A percentile compares a stretch with the other conserved stretches of the same genome.
These are phyloP conservation scores for Eupeodes corollae DNA, from an alignment of 1,140 invertebrate genomes.

Conservation along the genomic window DNA sequence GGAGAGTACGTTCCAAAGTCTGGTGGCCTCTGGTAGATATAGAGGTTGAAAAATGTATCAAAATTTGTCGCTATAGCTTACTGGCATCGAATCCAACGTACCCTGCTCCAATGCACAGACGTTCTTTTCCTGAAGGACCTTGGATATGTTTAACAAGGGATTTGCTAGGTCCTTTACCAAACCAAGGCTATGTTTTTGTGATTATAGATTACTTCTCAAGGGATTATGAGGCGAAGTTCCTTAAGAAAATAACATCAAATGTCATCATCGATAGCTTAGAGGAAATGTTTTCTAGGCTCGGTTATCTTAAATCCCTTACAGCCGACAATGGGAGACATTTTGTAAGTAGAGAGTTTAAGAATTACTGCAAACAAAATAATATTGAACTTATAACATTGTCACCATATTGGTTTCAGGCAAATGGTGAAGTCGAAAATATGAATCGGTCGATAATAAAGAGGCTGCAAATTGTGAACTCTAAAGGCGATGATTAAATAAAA, in stretches of 20 bases:
- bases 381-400: background rate
- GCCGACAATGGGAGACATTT: conserved; percentile 1
- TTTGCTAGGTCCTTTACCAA: conserved; percentile 25
- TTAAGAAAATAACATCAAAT: conserved; percentile 9
- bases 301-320: conserved; percentile 11
- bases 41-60: conserved; percentile 31
- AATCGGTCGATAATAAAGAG: conserved; percentile 10
- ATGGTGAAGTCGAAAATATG: conserved; percentile 20
- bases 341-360: conserved; percentile 6
- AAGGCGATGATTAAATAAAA: conserved; percentile 2
- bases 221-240: conserved; percentile 13
- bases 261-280: conserved; percentile 13
- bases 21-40: conserved; percentile 41
- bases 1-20: conserved; percentile 38
- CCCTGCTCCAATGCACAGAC: conserved; percentile 18
- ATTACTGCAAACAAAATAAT: conserved; percentile 9
- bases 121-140: conserved; percentile 19
- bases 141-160: conserved; percentile 31
- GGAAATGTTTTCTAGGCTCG: conserved; percentile 17
- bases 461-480: conserved; percentile 5
- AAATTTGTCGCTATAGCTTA: conserved; percentile 32
- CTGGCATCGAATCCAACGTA: conserved; percentile 15
- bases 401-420: conserved; percentile 23
- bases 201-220: conserved; percentile 15
- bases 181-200: conserved; percentile 19